phyloP scores from a whole-genome alignment of 2,113 vertebrate genomes.

The Callithrix jacchus region DNA sequence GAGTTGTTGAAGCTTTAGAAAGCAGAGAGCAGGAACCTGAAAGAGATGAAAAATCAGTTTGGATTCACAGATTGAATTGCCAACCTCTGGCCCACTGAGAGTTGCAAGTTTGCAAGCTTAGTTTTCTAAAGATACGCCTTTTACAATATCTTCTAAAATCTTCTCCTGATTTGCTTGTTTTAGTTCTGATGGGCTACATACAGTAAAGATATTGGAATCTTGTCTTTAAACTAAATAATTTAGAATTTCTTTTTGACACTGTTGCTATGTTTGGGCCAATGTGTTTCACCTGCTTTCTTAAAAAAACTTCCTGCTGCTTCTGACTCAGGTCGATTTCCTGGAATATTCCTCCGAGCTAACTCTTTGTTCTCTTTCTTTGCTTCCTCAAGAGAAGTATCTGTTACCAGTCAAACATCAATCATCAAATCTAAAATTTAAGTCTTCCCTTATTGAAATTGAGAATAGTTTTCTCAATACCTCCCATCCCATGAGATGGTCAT shows the following conservation, averaged over 20 bases:
- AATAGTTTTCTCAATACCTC: background rate
- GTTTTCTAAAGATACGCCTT: conserved; percentile 15
- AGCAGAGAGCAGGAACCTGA: background rate
- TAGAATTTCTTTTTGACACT: background rate
- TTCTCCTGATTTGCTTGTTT: background rate
- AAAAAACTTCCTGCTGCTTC: conserved; percentile 37
- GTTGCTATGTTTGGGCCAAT: background rate
- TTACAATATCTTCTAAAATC: background rate
- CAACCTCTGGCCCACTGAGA: background rate
- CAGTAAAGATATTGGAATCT: background rate
- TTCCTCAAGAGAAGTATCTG: conserved; percentile 11
- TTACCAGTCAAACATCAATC: background rate
- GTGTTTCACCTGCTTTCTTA: background rate
- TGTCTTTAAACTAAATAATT: conserved; percentile 21
- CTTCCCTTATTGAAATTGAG: background rate
- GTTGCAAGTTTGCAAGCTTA: background rate
- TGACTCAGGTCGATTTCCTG: conserved; percentile 13
- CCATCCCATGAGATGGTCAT: background rate
- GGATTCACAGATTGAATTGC: conserved; percentile 32
- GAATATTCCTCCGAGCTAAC: background rate
- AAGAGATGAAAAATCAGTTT: conserved; percentile 41
- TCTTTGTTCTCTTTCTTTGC: conserved; percentile 16
- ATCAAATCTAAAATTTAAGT: background rate
- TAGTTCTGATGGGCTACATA: background rate
- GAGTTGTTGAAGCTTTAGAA: conserved; percentile 26